phyloP scores from a whole-genome alignment of 2,113 vertebrate species.

The Sula dactylatra region DNA sequence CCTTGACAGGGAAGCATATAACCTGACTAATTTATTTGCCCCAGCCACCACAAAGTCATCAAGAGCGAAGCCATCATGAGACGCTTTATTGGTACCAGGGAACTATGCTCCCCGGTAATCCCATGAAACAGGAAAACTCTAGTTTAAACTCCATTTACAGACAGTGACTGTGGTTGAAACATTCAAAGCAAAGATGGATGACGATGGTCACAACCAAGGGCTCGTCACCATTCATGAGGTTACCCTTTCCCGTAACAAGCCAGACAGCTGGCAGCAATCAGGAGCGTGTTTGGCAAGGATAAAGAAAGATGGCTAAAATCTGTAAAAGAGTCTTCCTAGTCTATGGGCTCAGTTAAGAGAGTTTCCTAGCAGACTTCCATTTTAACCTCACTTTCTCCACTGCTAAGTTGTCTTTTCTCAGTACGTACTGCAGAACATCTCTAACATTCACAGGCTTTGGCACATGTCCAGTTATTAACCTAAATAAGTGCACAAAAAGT shows the following conservation, averaged over 20 bases:
- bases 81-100: neutral
- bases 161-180: neutral
- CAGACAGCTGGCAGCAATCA: neutral
- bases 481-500: neutral
- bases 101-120: neutral
- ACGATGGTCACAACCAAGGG: neutral
- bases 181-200: neutral
- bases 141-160: neutral
- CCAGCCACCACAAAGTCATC: neutral
- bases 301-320: neutral
- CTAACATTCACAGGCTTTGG: neutral
- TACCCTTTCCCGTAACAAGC: neutral
- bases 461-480: neutral
- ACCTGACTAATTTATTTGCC: fast-evolving
- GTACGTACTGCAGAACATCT: neutral
- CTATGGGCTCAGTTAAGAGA: neutral
- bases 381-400: neutral
- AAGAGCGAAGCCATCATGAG: neutral
- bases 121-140: neutral
- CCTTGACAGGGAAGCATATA: fast-evolving
- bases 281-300: fast-evolving
- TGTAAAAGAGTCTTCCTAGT: neutral
- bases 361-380: neutral
- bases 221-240: neutral
- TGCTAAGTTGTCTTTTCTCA: neutral